Conservation (phyloP, 2,113 vertebrate genomes). For the Cyanoramphus novaezelandiae region DNA sequence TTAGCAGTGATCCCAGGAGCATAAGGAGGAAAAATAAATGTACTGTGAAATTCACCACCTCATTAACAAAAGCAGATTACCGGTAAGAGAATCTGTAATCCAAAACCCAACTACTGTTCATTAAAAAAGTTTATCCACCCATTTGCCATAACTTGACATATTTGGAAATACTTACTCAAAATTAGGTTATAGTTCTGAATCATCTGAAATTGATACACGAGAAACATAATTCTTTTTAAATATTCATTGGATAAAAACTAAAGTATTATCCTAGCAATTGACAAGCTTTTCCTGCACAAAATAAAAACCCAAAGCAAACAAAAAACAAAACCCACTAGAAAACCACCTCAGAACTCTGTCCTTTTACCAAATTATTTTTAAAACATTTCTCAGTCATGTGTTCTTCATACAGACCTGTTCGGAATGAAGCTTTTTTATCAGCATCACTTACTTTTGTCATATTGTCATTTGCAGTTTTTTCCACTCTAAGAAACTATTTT, state of each 20-base stretch:
- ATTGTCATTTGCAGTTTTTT: not conserved
- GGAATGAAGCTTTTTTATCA: not conserved
- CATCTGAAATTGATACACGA: not conserved
- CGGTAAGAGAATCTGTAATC: not conserved
- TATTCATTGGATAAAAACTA: not conserved
- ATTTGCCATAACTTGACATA: not conserved
- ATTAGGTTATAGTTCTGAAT: not conserved
- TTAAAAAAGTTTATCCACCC: not conserved
- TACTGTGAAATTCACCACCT: not conserved
- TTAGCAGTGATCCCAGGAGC: not conserved
- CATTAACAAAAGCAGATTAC: not conserved
- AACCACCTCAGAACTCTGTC: not conserved
- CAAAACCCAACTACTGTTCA: not conserved
- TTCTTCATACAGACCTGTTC: not conserved
- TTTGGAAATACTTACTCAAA: not conserved
- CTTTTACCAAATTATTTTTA: not conserved
- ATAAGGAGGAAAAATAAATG: not conserved
- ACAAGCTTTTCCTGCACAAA: not conserved
- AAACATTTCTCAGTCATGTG: not conserved
- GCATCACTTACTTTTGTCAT: not conserved
- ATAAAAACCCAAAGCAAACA: fast-evolving
- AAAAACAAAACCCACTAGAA: not conserved
- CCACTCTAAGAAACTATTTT: not conserved
- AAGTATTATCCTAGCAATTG: not conserved
- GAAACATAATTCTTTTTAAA: not conserved